Evolutionary conservation across 2,113 vertebrate genomes (phyloP).

Genomic region (Pygoscelis antarcticus): DNA sequence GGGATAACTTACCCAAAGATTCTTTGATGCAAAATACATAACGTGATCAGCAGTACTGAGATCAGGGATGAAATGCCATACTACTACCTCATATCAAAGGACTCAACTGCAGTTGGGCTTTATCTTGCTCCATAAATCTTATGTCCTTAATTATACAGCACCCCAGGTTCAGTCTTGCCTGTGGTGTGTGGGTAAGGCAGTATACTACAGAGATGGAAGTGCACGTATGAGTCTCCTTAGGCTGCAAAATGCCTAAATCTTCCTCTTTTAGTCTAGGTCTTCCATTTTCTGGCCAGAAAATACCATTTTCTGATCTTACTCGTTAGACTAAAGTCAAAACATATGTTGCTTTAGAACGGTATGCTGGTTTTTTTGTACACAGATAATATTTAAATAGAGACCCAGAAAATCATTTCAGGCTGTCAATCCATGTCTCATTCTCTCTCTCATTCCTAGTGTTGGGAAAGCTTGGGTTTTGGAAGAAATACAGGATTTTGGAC

Average conservation of each 20-base stretch:
- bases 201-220: background rate
- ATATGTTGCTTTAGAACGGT: background rate
- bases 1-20: background rate
- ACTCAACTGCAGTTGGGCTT: background rate
- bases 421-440: background rate
- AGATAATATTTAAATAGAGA: background rate
- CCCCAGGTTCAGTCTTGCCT: background rate
- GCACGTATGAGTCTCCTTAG: background rate
- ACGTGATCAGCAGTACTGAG: background rate
- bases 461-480: background rate
- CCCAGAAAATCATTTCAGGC: background rate
- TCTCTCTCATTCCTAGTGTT: background rate
- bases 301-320: background rate
- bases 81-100: background rate
- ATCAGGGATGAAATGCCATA: background rate
- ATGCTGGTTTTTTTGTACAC: rapidly evolving
- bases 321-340: background rate
- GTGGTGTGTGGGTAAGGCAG: background rate
- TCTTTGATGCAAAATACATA: background rate
- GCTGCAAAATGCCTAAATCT: background rate
- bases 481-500: background rate
- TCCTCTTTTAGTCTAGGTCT: background rate
- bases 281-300: background rate
- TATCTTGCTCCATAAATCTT: background rate
- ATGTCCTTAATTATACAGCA: background rate